These are phyloP conservation scores for Panurus biarmicus DNA, from an alignment of 2,113 vertebrate species.

Conservation along the genomic window DNA sequence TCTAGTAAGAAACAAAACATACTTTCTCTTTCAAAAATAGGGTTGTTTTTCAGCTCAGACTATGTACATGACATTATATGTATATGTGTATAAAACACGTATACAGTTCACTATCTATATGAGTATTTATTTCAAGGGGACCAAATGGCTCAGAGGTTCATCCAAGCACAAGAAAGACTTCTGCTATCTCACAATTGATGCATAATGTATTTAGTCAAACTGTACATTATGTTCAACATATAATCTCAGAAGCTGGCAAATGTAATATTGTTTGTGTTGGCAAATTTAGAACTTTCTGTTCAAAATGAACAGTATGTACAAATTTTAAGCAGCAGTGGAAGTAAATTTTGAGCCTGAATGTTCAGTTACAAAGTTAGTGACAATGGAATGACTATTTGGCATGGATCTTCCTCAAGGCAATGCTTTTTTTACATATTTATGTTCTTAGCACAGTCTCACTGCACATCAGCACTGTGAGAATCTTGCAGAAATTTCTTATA, in stretches of 20 bases:
- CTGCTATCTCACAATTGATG: background rate
- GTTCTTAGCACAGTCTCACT: background rate
- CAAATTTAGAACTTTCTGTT: background rate
- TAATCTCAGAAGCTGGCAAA: background rate
- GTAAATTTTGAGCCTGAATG: background rate
- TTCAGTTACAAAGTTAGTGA: background rate
- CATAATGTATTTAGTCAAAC: background rate
- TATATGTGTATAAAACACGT: background rate
- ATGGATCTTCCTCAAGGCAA: background rate
- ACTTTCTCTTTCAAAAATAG: background rate
- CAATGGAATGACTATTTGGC: background rate
- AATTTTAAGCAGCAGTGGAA: background rate
- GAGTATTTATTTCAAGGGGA: background rate
- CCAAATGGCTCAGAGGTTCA: background rate
- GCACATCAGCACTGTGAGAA: background rate
- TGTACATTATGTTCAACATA: background rate
- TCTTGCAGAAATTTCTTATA: background rate
- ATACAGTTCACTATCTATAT: background rate
- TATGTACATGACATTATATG: background rate
- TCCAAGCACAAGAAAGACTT: background rate
- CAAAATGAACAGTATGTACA: background rate
- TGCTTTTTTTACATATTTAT: background rate
- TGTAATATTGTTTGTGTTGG: background rate
- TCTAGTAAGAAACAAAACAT: background rate
- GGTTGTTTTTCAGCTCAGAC: background rate